Conservation (phyloP, 2,888 invertebrate species). For the Rhagonycha fulva region DNA sequence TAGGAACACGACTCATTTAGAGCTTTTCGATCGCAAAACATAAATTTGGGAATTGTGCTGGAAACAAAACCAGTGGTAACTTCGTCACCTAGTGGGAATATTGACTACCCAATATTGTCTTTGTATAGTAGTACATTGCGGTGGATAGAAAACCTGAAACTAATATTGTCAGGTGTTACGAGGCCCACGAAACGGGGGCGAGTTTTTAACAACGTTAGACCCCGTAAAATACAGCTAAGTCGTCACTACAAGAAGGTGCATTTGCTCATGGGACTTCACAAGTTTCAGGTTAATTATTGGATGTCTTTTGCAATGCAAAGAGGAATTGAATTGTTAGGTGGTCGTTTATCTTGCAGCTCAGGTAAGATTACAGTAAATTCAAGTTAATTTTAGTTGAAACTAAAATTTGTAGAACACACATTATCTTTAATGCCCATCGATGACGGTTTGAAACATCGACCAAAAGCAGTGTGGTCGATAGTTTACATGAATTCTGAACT, state of each 20-base stretch:
- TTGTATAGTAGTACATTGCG: conserved; percentile 92
- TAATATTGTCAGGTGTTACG: conserved; percentile 90
- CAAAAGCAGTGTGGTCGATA: conserved; percentile 88
- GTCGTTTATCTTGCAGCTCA: conserved; percentile 80
- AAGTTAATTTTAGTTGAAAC: neutral
- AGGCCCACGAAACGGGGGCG: conserved; percentile 91
- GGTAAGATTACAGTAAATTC: conserved; percentile 42
- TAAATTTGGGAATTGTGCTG: conserved; percentile 77
- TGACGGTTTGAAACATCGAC: conserved; percentile 83
- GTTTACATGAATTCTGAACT: conserved; percentile 93
- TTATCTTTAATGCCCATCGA: conserved; percentile 73
- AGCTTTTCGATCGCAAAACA: conserved; percentile 87
- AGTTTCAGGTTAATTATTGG: conserved; percentile 92
- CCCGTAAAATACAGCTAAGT: conserved; percentile 88
- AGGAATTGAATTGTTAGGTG: conserved; percentile 85
- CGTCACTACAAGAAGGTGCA: conserved; percentile 89
- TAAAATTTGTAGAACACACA: conserved; percentile 62
- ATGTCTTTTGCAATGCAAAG: conserved; percentile 95
- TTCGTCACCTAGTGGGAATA: conserved; percentile 52
- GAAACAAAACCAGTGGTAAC: conserved; percentile 71
- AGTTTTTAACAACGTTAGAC: conserved; percentile 82
- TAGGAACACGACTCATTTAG: conserved; percentile 93
- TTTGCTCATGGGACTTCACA: conserved; percentile 84
- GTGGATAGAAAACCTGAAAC: conserved; percentile 95
- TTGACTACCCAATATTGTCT: conserved; percentile 72